A percentile compares a stretch with the other conserved stretches of the same genome.
phyloP scores from a whole-genome alignment of 1,140 invertebrate species.

The Caenorhabditis tropicalis region DNA sequence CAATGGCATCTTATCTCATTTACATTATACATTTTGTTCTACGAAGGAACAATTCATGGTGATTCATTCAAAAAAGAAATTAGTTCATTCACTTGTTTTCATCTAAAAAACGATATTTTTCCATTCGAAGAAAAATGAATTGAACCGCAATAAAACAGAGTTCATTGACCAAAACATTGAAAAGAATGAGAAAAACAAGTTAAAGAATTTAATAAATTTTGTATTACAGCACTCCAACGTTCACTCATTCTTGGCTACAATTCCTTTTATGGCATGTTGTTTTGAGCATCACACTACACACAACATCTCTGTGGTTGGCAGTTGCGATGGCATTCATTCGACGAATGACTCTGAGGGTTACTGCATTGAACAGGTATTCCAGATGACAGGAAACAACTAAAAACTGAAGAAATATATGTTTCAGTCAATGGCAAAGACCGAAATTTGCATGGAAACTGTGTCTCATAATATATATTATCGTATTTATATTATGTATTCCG shows the following conservation, averaged over 20 bases:
- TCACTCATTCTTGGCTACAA: conserved; percentile 64
- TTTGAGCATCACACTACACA: conserved; percentile 66
- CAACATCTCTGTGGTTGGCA: conserved; percentile 68
- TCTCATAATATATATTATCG: conserved; percentile 58
- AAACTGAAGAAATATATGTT: conserved; percentile 23
- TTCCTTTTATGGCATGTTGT: conserved; percentile 68
- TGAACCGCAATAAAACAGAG: neutral
- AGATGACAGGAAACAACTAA: conserved; percentile 31
- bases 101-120: too few species aligned
- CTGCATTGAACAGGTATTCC: conserved; percentile 56
- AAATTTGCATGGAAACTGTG: conserved; percentile 59
- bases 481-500: conserved; percentile 63
- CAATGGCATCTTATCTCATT: conserved; percentile 67
- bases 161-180: neutral
- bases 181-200: neutral
- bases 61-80: neutral
- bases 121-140: neutral
- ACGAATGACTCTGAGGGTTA: conserved; percentile 64
- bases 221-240: conserved; percentile 47
- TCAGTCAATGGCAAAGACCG: conserved; percentile 63
- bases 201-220: neutral
- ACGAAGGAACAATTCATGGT: conserved; percentile 51
- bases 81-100: too few species aligned
- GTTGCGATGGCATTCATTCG: conserved; percentile 69
- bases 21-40: conserved; percentile 70